Conservation (phyloP, 92 coral and sea anemone species). For the Parazoanthus swiftii region DNA sequence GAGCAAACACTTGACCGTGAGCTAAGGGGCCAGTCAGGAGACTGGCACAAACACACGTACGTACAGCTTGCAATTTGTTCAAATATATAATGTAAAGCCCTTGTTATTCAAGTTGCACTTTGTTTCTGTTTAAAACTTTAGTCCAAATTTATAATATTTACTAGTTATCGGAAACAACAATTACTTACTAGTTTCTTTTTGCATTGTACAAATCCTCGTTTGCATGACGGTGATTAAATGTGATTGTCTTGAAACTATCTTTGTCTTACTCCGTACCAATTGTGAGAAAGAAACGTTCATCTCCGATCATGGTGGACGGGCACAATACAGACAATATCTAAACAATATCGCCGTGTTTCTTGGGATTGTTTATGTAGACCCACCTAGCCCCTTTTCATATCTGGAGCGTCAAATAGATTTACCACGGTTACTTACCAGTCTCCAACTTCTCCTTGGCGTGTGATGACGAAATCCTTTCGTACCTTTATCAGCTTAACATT, state of each 20-base stretch:
- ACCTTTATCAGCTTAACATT: conserved; percentile 64
- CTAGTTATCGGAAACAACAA: too few species aligned
- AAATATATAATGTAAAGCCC: too few species aligned
- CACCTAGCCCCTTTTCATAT: not conserved
- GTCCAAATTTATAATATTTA: too few species aligned
- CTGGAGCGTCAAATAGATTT: not conserved
- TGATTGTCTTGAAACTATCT: not conserved
- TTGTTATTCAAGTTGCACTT: too few species aligned
- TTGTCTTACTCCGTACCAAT: not conserved
- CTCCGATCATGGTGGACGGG: not conserved
- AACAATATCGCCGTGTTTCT: too few species aligned
- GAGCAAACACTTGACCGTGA: not conserved
- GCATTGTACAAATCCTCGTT: too few species aligned
- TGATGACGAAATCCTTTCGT: conserved; percentile 79
- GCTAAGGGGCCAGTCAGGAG: not conserved
- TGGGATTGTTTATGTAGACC: too few species aligned
- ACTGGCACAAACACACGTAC: too few species aligned
- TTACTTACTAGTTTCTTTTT: too few species aligned
- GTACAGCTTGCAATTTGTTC: too few species aligned
- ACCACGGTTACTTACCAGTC: conserved; percentile 66
- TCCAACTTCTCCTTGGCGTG: conserved; percentile 89
- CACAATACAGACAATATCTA: too few species aligned
- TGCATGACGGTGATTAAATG: not conserved
- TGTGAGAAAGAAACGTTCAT: not conserved
- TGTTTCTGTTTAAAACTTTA: too few species aligned